Base-by-base conservation (phyloP, 2,888 invertebrate species). In the Lithophane socia region DNA sequence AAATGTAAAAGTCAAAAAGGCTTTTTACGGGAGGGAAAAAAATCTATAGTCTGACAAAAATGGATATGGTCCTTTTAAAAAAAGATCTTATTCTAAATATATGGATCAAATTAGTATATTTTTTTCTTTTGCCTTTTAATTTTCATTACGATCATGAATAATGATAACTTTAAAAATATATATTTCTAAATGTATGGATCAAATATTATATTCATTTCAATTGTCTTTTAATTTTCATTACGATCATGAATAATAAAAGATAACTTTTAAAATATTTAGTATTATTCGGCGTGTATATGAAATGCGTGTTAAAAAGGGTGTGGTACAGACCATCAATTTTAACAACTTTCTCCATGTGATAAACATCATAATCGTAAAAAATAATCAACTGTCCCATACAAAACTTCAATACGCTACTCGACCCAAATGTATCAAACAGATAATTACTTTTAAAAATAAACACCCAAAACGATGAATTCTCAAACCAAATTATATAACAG, bases 401-500 rank as follows among this genome's bases (percentile, higher is more conserved):
- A 56, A 56, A 56, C 24, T 24, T 56, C 12, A n/a, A 5, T n/a
- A 56, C n/a, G n/a, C 5, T 58, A 13, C 4, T 12, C n/a, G 12
- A 56, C 12, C 56, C n/a, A 56, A 58, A 58, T 58, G 24, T 58
- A 13, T 24, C 1, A 24, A 7, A 58, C 5, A 13, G 7, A 24
- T 10, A n/a, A 54, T 54, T 54, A 1, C 3, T 56, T 56, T 13
- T 24, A 72, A 68, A 61, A 58, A 64, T 64, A 68, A 54, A 73
- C 18, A 52, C 4, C 21, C 9, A 42, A 69, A 75, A 56, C 63
- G 21, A 54, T 13, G 4, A 24, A 4, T 37, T 73, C 52, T 67
- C 21, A 56, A 64, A 78, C 73, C 68, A 86, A 84, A 84, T 70
- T 66, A 80, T 73, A 47, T 64, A 79, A 75, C 79, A 72, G 37